phyloP scores from a whole-genome alignment of 2,888 invertebrate species.

The Carterocephalus palaemon region DNA sequence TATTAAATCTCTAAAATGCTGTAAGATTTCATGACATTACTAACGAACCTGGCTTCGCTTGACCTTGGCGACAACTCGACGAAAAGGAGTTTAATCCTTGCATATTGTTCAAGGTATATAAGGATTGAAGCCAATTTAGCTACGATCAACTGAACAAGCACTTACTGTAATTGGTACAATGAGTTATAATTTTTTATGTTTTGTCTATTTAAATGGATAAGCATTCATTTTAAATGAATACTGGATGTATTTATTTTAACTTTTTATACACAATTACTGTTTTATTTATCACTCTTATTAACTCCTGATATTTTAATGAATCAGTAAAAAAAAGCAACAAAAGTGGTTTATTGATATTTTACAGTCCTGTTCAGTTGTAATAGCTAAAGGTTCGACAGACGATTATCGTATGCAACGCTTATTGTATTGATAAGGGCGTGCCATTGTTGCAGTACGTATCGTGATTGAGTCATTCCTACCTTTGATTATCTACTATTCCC shows the following conservation, averaged over 20 bases:
- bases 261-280: too few relatives aligned
- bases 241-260: too few relatives aligned
- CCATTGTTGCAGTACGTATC: conserved; percentile 77
- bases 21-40: conserved; percentile 50
- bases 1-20: conserved; percentile 52
- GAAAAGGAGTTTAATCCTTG: conserved; percentile 32
- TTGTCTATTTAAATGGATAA: too few relatives aligned
- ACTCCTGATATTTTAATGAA: too few relatives aligned
- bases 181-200: too few relatives aligned
- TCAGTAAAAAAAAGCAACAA: too few relatives aligned
- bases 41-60: conserved; percentile 48
- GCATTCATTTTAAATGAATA: too few relatives aligned
- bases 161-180: too few relatives aligned
- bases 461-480: conserved; percentile 68
- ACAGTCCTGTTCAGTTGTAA: conserved; percentile 43
- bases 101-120: conserved; percentile 23
- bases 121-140: conserved; percentile 35
- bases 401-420: conserved; percentile 78
- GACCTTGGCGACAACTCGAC: conserved; percentile 34
- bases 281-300: too few relatives aligned
- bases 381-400: conserved; percentile 54
- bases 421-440: conserved; percentile 76
- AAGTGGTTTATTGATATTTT: too few relatives aligned
- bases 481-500: conserved; percentile 40
- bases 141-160: conserved; percentile 21